Conservation (phyloP, 2,797 vertebrate genomes). For the Crossoptilon crossoptilon region DNA sequence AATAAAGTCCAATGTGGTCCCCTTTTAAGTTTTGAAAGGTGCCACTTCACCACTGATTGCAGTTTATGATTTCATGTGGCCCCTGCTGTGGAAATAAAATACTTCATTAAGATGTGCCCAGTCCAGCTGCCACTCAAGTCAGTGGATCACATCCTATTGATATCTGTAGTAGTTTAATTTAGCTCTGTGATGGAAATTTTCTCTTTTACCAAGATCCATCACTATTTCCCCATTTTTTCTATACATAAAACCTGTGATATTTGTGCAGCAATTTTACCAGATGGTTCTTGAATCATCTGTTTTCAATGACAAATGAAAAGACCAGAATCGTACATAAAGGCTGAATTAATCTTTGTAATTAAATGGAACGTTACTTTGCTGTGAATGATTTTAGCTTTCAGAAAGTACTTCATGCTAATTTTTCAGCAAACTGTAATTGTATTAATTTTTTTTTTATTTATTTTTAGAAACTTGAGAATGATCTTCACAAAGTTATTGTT, state of each 20-base stretch:
- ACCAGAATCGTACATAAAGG: slow-evolving; percentile 68
- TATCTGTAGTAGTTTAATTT: background rate
- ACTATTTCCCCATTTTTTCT: background rate
- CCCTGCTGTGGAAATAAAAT: background rate
- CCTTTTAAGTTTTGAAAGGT: background rate
- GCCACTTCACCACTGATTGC: background rate
- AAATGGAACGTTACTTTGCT: slow-evolving; percentile 77
- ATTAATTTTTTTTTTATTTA: slow-evolving; percentile 60
- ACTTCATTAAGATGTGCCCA: background rate
- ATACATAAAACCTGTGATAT: slow-evolving; percentile 46
- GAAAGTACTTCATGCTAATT: slow-evolving; percentile 77
- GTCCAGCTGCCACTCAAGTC: background rate
- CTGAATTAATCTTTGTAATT: slow-evolving; percentile 84
- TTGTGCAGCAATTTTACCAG: slow-evolving; percentile 69
- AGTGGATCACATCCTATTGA: background rate
- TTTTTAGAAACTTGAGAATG: slow-evolving; percentile 74
- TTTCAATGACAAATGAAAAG: slow-evolving; percentile 79
- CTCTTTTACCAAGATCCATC: background rate
- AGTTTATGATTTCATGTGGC: background rate
- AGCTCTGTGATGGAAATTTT: background rate
- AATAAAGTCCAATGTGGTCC: background rate
- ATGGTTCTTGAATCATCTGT: slow-evolving; percentile 74
- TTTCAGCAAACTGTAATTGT: slow-evolving; percentile 79
- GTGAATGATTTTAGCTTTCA: slow-evolving; percentile 80
- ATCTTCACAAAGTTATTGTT: slow-evolving; percentile 55